These are phyloP conservation scores for Ctenomys sociabilis DNA, from an alignment of 2,113 vertebrate species.

Conservation along the genomic window DNA sequence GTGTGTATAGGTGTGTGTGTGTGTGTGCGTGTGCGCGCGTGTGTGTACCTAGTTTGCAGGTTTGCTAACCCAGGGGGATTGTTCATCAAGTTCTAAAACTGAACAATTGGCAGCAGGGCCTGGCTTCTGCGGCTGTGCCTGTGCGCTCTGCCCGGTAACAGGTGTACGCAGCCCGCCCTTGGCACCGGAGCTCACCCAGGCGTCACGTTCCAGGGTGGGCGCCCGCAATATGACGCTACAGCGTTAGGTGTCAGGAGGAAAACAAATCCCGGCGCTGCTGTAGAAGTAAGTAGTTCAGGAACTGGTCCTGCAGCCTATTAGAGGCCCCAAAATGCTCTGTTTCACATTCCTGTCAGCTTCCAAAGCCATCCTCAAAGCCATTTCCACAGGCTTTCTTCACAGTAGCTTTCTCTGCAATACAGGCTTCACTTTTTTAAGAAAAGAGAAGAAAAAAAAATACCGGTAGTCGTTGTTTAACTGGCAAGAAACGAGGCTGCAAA, in stretches of 20 bases:
- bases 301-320: neutral
- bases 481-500: neutral
- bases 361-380: slow-evolving; percentile 26
- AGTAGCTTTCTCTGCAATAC: neutral
- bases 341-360: slow-evolving; percentile 68
- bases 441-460: neutral
- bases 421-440: neutral
- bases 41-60: slow-evolving; percentile 76
- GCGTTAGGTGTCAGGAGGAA: neutral
- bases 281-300: neutral
- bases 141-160: neutral
- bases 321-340: slow-evolving; percentile 63
- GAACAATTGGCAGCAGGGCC: neutral
- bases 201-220: neutral
- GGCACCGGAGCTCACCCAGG: neutral
- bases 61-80: slow-evolving; percentile 68
- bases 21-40: no score
- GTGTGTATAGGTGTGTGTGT: slow-evolving; percentile 45
- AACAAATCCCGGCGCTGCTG: neutral
- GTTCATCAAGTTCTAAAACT: slow-evolving; percentile 42
- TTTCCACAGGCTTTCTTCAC: slow-evolving; percentile 25
- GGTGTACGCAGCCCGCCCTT: neutral
- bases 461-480: neutral
- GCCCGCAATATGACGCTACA: neutral
- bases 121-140: rapidly evolving